phyloP scores from a whole-genome alignment of 2,113 vertebrate genomes.

The Tangachromis dhanisi region DNA sequence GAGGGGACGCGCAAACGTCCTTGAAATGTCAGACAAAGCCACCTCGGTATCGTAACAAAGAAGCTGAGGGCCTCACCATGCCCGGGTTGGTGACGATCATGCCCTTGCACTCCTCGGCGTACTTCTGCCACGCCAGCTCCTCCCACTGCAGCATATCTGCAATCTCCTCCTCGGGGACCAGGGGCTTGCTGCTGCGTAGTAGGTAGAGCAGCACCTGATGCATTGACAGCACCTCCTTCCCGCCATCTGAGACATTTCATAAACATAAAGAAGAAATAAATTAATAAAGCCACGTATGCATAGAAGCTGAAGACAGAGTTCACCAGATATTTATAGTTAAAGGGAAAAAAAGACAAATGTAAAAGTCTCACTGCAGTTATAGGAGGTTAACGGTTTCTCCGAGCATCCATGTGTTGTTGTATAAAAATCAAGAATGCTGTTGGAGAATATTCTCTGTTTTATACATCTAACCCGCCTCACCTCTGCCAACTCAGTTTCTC shows the following conservation, averaged over 20 bases:
- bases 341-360: not conserved
- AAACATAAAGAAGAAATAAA: not conserved
- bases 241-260: slow-evolving; percentile 76
- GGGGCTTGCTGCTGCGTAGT: slow-evolving; percentile 83
- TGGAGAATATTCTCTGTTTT: not conserved
- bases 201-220: slow-evolving; percentile 96
- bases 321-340: not conserved
- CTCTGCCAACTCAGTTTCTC: not conserved
- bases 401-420: not conserved
- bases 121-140: slow-evolving; percentile 97
- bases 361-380: not conserved
- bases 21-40: slow-evolving; percentile 2
- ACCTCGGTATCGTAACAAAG: not conserved
- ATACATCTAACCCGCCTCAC: not conserved
- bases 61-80: slow-evolving; percentile 76
- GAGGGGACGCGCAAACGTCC: not conserved
- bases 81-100: slow-evolving; percentile 98
- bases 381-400: not conserved
- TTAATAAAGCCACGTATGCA: not conserved
- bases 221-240: slow-evolving; percentile 98
- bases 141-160: slow-evolving; percentile 99
- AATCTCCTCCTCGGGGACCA: slow-evolving; percentile 95
- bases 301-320: not conserved
- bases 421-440: not conserved
- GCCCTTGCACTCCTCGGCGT: slow-evolving; percentile 97